phyloP scores from a whole-genome alignment of 2,113 vertebrate species.

The Cygnus buccinator region DNA sequence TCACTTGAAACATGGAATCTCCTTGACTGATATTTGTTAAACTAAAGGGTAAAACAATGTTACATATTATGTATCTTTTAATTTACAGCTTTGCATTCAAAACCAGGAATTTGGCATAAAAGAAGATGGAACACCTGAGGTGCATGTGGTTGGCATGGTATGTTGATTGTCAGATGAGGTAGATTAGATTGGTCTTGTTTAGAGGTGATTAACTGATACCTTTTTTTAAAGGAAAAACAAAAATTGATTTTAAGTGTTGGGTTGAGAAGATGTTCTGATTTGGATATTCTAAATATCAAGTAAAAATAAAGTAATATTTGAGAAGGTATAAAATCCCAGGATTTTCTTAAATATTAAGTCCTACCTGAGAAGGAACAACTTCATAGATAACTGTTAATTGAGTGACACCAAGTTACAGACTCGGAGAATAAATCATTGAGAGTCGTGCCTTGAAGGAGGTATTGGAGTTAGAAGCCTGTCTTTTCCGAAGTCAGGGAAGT shows the following conservation, averaged over 20 bases:
- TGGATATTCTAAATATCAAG: not conserved
- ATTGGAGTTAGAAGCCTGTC: not conserved
- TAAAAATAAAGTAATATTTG: not conserved
- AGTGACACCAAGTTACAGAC: not conserved
- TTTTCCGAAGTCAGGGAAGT: not conserved
- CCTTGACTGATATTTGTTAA: not conserved
- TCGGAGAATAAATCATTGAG: not conserved
- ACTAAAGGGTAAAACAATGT: not conserved
- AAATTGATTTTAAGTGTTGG: not conserved
- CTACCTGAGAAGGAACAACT: not conserved
- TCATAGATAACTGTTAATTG: not conserved
- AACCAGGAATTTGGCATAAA: constrained; percentile 67
- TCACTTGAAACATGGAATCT: not conserved
- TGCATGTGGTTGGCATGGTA: constrained; percentile 72
- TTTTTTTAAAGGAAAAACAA: not conserved
- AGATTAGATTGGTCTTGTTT: not conserved
- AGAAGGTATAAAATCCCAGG: not conserved
- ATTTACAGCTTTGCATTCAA: constrained; percentile 74
- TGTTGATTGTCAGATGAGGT: not conserved
- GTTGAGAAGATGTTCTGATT: not conserved
- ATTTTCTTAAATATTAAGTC: not conserved
- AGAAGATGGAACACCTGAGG: constrained; percentile 69
- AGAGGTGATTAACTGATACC: not conserved
- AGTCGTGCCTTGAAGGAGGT: not conserved
- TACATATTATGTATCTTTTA: not conserved